A percentile compares a stretch with the other conserved stretches of the same genome.
phyloP scores from a whole-genome alignment of 2,888 invertebrate species.

The Eupeodes luniger region DNA sequence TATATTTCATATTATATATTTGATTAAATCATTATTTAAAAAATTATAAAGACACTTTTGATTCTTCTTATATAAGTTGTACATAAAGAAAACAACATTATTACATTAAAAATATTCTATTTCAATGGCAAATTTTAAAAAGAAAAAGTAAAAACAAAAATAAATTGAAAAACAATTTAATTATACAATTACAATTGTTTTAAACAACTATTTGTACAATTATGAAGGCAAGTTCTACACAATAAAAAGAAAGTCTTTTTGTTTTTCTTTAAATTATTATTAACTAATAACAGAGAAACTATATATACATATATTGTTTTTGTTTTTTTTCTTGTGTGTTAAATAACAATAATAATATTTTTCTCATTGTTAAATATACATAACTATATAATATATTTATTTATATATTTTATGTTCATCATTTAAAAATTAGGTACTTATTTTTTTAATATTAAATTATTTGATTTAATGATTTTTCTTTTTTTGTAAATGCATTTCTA shows the following conservation, averaged over 20 bases:
- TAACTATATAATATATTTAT: conserved; percentile 43
- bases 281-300: conserved; percentile 21
- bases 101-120: conserved; percentile 3
- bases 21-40: conserved; percentile 45
- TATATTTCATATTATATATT: conserved; percentile 16
- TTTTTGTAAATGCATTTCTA: conserved; percentile 69
- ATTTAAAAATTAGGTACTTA: conserved; percentile 74
- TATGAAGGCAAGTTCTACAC: conserved; percentile 74
- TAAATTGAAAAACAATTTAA: conserved; percentile 7
- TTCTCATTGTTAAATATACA: conserved; percentile 43
- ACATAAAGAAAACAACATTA: conserved; percentile 4
- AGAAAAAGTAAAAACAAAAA: not conserved
- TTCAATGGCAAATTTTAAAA: conserved; percentile 12
- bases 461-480: conserved; percentile 38
- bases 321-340: not conserved
- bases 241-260: conserved; percentile 14
- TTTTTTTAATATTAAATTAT: conserved; percentile 47
- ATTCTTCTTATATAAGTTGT: conserved; percentile 14
- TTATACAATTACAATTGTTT: conserved; percentile 51
- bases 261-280: not conserved
- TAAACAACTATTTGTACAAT: conserved; percentile 74
- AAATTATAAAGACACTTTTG: conserved; percentile 52
- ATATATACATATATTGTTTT: not conserved
- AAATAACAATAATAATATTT: conserved; percentile 48
- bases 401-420: conserved; percentile 41